Evolutionary conservation across 2,797 vertebrate genomes (phyloP).

Genomic region (Poeciliopsis presidionis): DNA sequence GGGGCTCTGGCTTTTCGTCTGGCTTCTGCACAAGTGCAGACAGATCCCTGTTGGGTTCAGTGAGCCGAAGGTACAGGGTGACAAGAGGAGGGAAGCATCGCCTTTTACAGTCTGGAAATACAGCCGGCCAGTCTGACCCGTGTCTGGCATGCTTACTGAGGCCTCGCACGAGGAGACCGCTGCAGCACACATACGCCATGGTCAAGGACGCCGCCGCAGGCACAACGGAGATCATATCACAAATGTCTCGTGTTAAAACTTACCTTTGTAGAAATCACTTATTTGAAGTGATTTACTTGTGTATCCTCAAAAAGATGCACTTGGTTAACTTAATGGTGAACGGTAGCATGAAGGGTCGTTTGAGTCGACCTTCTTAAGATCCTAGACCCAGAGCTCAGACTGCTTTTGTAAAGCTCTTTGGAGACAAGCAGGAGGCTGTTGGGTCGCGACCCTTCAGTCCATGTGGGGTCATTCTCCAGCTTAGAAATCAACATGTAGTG

Average conservation of each 20-base stretch:
- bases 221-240: neutral
- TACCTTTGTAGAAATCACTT: neutral
- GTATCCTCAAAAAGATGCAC: neutral
- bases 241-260: neutral
- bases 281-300: neutral
- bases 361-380: neutral
- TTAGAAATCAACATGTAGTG: neutral
- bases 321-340: neutral
- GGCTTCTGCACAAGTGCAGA: conserved; percentile 61
- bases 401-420: neutral
- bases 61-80: conserved; percentile 60
- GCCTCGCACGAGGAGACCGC: conserved; percentile 24
- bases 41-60: conserved; percentile 64
- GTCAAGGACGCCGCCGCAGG: conserved; percentile 19
- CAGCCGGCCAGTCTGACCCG: conserved; percentile 37
- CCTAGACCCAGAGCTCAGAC: neutral
- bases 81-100: conserved; percentile 50
- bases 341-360: neutral
- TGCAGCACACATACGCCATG: conserved; percentile 5
- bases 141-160: conserved; percentile 47
- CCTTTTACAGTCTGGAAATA: conserved; percentile 80
- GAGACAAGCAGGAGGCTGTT: neutral
- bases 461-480: neutral
- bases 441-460: neutral
- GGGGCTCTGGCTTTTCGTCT: conserved; percentile 67